phyloP scores from a whole-genome alignment of 2,797 vertebrate species.

The Florisuga fusca region DNA sequence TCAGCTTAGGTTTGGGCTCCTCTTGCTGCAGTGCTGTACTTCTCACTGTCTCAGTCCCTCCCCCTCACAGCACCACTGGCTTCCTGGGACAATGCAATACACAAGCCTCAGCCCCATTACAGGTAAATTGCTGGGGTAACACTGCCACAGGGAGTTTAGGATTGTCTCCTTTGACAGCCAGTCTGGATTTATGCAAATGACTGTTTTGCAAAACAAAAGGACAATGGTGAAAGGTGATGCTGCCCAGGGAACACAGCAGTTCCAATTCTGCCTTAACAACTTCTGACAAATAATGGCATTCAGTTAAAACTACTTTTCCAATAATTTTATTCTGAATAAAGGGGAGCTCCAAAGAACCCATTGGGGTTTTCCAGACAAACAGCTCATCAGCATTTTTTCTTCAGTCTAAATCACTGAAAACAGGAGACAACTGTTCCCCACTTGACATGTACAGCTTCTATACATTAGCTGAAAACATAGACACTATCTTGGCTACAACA shows the following conservation, averaged over 20 bases:
- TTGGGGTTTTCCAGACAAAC: neutral
- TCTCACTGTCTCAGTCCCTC: neutral
- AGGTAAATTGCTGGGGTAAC: neutral
- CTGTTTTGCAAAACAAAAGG: neutral
- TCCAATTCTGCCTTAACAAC: neutral
- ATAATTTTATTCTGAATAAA: neutral
- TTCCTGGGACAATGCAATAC: rapidly evolving
- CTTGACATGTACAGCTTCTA: neutral
- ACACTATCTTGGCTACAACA: neutral
- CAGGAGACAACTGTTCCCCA: neutral
- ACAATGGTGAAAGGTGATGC: neutral
- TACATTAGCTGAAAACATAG: neutral
- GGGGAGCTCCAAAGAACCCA: neutral
- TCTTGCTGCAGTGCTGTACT: neutral
- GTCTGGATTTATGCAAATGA: neutral
- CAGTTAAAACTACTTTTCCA: neutral
- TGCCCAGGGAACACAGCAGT: neutral
- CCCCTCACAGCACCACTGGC: neutral
- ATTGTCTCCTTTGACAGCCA: neutral
- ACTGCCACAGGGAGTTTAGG: neutral
- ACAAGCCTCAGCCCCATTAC: neutral
- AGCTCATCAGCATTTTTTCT: neutral
- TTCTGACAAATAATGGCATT: neutral
- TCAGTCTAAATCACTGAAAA: neutral
- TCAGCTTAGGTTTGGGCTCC: neutral